These are phyloP conservation scores for Ambastaia sidthimunki DNA, from an alignment of 2,797 vertebrate genomes.

Conservation along the genomic window DNA sequence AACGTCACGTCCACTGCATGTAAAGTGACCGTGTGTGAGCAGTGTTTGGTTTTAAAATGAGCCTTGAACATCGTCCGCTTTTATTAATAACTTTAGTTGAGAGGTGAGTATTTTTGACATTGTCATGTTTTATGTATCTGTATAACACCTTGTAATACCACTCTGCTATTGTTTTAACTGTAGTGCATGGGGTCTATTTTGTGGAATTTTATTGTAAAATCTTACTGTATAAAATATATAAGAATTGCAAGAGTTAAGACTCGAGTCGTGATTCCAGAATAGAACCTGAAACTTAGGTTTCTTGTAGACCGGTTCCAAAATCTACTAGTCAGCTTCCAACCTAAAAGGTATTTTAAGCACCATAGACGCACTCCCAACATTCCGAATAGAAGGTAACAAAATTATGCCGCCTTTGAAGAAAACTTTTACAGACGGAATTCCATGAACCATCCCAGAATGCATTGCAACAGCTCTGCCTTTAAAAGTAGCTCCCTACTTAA, in stretches of 20 bases:
- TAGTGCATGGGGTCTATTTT: conserved; percentile 61
- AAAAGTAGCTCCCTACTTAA: not conserved
- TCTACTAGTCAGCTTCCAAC: no score
- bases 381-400: no score
- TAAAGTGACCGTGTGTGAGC: conserved; percentile 63
- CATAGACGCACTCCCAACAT: not conserved
- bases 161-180: conserved; percentile 59
- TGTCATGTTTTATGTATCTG: conserved; percentile 57
- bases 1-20: conserved; percentile 73
- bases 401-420: no score
- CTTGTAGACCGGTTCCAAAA: not conserved
- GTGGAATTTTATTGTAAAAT: conserved; percentile 57
- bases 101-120: conserved; percentile 65
- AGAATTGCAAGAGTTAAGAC: conserved; percentile 29
- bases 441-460: not conserved
- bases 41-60: conserved; percentile 53
- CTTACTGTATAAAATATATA: conserved; percentile 59
- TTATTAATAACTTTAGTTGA: conserved; percentile 58
- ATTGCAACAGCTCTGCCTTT: not conserved
- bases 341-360: not conserved
- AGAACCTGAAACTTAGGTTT: not conserved
- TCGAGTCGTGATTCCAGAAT: conserved; percentile 19
- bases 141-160: conserved; percentile 54
- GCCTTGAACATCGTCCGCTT: conserved; percentile 38
- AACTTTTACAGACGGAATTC: no score